These are phyloP conservation scores for Ochlodes sylvanus DNA, from an alignment of 2,888 invertebrate genomes.

Conservation along the genomic window DNA sequence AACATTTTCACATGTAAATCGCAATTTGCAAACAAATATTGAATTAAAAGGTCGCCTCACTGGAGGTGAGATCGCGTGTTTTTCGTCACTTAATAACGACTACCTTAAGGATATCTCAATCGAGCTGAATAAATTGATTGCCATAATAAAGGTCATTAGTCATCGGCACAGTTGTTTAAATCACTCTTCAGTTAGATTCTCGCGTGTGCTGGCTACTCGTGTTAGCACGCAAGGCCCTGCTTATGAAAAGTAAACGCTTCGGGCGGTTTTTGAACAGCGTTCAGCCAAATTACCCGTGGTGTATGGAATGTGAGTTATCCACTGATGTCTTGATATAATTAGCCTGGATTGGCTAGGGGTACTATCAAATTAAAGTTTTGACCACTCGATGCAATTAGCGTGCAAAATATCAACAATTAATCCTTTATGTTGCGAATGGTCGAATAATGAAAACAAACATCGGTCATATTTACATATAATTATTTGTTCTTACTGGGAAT, in stretches of 20 bases:
- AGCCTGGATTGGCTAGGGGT: neutral
- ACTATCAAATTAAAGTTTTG: too few species aligned
- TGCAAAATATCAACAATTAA: too few species aligned
- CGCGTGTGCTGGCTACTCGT: conserved; percentile 75
- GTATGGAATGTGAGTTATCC: conserved; percentile 41
- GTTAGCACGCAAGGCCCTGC: conserved; percentile 69
- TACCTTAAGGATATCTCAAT: conserved; percentile 77
- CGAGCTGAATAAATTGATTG: conserved; percentile 77
- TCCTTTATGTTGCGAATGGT: too few species aligned
- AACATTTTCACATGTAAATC: conserved; percentile 60
- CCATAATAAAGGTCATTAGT: conserved; percentile 81
- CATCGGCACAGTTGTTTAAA: conserved; percentile 71
- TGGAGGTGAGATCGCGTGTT: conserved; percentile 63
- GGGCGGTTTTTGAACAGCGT: conserved; percentile 48
- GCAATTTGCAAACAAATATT: conserved; percentile 61
- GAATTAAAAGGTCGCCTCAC: conserved; percentile 48
- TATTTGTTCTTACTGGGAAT: too few species aligned
- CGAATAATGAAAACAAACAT: too few species aligned
- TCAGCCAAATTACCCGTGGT: conserved; percentile 46
- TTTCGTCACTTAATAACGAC: conserved; percentile 67
- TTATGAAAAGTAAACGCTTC: conserved; percentile 47
- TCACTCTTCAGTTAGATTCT: conserved; percentile 62
- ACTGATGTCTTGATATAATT: neutral
- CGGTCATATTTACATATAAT: too few species aligned
- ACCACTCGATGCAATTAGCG: too few species aligned